phyloP scores from a whole-genome alignment of 2,888 invertebrate genomes.

The Drosophila quasianomalipes region DNA sequence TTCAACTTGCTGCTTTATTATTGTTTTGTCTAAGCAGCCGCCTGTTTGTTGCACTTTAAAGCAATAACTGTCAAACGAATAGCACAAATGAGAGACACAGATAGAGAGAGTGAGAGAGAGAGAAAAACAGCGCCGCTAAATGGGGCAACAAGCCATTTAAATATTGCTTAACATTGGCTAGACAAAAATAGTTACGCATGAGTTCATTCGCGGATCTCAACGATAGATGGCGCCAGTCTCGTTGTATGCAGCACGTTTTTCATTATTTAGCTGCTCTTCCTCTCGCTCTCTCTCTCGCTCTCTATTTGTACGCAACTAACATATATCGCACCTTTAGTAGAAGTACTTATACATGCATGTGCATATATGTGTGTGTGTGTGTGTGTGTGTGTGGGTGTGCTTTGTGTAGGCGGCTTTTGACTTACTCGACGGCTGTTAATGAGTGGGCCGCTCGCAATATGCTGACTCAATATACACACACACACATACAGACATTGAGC shows the following conservation, averaged over 20 bases:
- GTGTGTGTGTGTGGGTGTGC: constrained; percentile 11
- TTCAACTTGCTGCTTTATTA: constrained; percentile 33
- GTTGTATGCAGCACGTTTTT: constrained; percentile 45
- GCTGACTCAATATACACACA: constrained; percentile 66
- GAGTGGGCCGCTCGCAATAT: constrained; percentile 61
- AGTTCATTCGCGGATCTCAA: constrained; percentile 29
- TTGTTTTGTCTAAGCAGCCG: constrained; percentile 12
- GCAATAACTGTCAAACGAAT: constrained; percentile 38
- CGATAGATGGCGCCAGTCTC: constrained; percentile 55
- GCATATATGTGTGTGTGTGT: background rate
- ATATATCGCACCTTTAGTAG: constrained; percentile 54
- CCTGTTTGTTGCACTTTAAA: constrained; percentile 21
- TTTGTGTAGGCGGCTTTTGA: constrained; percentile 51
- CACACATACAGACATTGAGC: constrained; percentile 19
- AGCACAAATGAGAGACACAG: background rate
- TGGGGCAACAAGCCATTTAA: constrained; percentile 31
- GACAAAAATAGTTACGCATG: constrained; percentile 52
- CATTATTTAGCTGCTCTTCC: constrained; percentile 35
- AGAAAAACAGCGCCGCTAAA: constrained; percentile 23
- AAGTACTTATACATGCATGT: background rate
- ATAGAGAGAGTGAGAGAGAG: constrained; percentile 7
- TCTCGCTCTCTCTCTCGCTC: background rate
- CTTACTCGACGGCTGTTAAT: constrained; percentile 52
- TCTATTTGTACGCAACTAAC: constrained; percentile 8
- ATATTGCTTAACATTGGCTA: constrained; percentile 59